phyloP scores from a whole-genome alignment of 2,797 vertebrate species.

The Manis javanica region DNA sequence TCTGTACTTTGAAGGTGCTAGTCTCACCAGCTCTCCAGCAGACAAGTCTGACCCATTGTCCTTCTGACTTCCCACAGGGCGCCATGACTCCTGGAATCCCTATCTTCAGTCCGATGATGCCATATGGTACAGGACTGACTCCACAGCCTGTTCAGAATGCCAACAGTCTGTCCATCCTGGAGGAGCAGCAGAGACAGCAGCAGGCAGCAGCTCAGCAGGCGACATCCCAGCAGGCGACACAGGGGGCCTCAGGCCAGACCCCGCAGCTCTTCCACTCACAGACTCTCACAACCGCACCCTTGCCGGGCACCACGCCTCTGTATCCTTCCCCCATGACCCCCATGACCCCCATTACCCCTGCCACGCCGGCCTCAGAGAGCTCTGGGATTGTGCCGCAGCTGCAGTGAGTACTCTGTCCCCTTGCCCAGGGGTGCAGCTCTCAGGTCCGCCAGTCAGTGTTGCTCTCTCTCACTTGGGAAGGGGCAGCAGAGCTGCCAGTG shows the following conservation, averaged over 20 bases:
- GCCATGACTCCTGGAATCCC: constrained; percentile 97
- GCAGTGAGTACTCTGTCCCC: constrained; percentile 90
- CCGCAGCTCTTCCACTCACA: constrained; percentile 98
- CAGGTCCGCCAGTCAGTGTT: too few species aligned
- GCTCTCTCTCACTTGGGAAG: not conserved
- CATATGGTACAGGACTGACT: constrained; percentile 97
- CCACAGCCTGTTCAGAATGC: constrained; percentile 97
- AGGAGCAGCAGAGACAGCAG: constrained; percentile 97
- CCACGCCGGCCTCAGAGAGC: constrained; percentile 97
- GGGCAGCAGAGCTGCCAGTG: not conserved
- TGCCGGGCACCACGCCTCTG: constrained; percentile 96
- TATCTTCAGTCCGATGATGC: constrained; percentile 99
- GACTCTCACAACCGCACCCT: constrained; percentile 94
- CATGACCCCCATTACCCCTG: constrained; percentile 97
- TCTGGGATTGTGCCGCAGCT: constrained; percentile 98
- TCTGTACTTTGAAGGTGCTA: not conserved
- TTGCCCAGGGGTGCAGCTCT: too few species aligned
- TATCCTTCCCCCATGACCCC: constrained; percentile 94
- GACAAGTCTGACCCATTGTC: not conserved
- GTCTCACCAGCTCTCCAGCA: not conserved
- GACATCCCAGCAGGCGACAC: constrained; percentile 91
- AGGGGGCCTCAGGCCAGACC: constrained; percentile 93
- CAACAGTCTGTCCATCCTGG: constrained; percentile 95
- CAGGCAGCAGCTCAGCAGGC: constrained; percentile 89
- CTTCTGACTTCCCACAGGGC: constrained; percentile 86